These are phyloP conservation scores for Aphis craccivora DNA, from an alignment of 1,140 invertebrate genomes.

Conservation along the genomic window DNA sequence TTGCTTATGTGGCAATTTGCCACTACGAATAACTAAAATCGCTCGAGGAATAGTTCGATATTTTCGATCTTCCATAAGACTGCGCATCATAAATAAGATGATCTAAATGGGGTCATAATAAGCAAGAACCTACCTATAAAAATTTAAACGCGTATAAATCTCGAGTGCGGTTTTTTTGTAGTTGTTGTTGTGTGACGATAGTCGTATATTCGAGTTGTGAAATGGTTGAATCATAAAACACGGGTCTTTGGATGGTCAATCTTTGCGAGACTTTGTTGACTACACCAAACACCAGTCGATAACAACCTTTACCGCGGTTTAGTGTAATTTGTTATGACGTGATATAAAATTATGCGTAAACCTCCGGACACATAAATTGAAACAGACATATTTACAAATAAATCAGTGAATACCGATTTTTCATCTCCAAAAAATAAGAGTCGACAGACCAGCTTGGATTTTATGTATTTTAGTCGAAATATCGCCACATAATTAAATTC, in stretches of 20 bases:
- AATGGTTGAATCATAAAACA: background rate
- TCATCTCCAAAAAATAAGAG: too few species aligned
- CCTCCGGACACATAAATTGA: too few species aligned
- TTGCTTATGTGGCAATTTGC: background rate
- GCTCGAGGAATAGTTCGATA: background rate
- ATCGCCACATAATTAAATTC: background rate
- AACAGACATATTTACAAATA: too few species aligned
- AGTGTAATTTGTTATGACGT: background rate
- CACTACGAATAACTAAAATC: background rate
- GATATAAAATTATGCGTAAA: background rate
- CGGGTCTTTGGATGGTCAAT: background rate
- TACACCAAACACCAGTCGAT: background rate
- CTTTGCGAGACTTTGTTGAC: background rate
- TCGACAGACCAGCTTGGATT: too few species aligned
- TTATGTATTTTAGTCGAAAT: background rate
- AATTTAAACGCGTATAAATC: background rate
- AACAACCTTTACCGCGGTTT: background rate
- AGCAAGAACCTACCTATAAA: background rate
- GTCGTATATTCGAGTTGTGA: background rate
- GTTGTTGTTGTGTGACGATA: background rate
- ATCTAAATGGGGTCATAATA: background rate
- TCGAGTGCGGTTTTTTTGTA: background rate
- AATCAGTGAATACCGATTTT: too few species aligned
- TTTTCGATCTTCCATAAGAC: background rate
- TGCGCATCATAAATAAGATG: background rate